phyloP scores from a whole-genome alignment of 2,113 vertebrate species.

The Nicator chloris region DNA sequence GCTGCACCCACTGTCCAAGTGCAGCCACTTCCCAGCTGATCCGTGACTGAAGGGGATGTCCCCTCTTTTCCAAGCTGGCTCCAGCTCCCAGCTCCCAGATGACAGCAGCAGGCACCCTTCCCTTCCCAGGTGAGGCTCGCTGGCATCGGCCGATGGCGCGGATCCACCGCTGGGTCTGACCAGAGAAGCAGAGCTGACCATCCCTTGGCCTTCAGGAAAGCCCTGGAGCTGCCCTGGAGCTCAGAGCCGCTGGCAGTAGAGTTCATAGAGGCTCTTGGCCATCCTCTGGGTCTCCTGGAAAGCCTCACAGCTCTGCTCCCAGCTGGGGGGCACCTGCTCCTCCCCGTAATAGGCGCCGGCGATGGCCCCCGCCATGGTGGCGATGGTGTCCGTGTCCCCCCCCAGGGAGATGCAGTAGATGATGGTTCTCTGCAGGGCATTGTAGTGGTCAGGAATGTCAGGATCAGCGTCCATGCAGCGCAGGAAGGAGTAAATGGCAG shows the following conservation, averaged over 20 bases:
- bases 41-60: neutral
- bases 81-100: neutral
- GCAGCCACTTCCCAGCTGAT: neutral
- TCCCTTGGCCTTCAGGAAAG: neutral
- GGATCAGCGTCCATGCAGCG: slow-evolving; percentile 88
- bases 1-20: neutral
- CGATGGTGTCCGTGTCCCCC: slow-evolving; percentile 99
- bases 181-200: neutral
- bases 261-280: slow-evolving; percentile 79
- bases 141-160: rapidly evolving
- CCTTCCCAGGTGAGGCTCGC: neutral
- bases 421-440: slow-evolving; percentile 88
- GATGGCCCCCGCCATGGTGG: slow-evolving; percentile 97
- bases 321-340: slow-evolving; percentile 81
- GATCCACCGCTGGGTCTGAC: neutral
- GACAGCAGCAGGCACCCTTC: neutral
- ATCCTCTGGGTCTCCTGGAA: slow-evolving; percentile 83
- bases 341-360: slow-evolving; percentile 94
- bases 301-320: slow-evolving; percentile 90
- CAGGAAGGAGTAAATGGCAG: slow-evolving; percentile 95
- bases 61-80: neutral
- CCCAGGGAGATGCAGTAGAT: slow-evolving; percentile 92
- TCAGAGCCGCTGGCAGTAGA: slow-evolving; percentile 77
- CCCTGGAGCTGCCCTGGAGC: neutral
- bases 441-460: slow-evolving; percentile 83